Evolutionary conservation across 2,113 vertebrate species (phyloP).

Genomic region (Spizaetus ornatus): DNA sequence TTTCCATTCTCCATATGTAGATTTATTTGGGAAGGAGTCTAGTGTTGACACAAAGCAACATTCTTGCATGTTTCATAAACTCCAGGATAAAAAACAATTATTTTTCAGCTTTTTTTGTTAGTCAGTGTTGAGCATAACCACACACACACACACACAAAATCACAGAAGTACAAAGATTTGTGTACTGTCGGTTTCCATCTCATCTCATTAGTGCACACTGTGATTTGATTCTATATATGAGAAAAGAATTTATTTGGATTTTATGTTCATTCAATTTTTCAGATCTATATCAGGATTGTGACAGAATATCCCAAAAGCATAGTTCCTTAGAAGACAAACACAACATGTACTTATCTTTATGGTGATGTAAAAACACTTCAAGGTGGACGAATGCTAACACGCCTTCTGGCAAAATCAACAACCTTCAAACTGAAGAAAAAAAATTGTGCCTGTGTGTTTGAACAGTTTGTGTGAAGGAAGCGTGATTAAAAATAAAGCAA

Average conservation of each 20-base stretch:
- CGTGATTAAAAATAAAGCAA: neutral
- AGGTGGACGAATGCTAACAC: neutral
- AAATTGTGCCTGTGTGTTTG: neutral
- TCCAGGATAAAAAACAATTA: neutral
- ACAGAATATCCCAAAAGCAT: neutral
- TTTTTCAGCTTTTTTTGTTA: constrained; percentile 7
- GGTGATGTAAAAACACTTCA: neutral
- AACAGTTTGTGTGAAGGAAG: neutral
- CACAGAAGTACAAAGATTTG: neutral
- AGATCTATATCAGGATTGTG: neutral
- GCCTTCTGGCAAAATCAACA: constrained; percentile 20
- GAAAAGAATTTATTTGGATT: neutral
- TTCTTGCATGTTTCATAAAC: neutral
- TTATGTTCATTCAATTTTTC: neutral
- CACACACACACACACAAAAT: neutral
- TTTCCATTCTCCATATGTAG: neutral
- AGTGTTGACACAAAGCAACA: neutral
- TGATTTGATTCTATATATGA: neutral
- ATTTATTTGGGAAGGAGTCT: neutral
- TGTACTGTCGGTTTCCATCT: neutral
- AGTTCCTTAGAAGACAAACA: neutral
- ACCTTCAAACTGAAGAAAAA: neutral
- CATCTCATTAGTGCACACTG: neutral
- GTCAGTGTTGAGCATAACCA: neutral
- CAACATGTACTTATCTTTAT: neutral